Conservation (phyloP, 1,140 invertebrate genomes). For the Lycorma delicatula region DNA sequence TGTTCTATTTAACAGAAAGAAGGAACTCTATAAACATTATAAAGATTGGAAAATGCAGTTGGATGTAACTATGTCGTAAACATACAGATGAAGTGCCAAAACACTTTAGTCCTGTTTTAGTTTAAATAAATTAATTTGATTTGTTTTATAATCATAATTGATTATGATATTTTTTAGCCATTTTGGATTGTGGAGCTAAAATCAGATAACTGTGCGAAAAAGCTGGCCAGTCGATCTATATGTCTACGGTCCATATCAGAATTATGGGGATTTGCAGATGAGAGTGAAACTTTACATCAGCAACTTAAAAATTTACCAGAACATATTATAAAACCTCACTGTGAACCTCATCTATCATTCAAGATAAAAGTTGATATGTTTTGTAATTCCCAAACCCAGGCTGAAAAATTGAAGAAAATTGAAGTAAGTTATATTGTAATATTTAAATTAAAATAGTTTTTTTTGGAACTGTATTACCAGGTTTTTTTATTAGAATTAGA, state of each 20-base stretch:
- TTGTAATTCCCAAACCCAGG: conserved; percentile 69
- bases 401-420: conserved; percentile 75
- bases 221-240: conserved; percentile 66
- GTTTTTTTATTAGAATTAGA: no score
- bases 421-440: conserved; percentile 50
- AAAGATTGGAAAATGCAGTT: no score
- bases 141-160: no score
- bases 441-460: no score
- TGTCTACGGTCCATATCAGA: conserved; percentile 68
- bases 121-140: no score
- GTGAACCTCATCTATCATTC: conserved; percentile 51
- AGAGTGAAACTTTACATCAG: conserved; percentile 49
- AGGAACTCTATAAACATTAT: no score
- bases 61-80: no score
- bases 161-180: no score
- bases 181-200: conserved; percentile 70
- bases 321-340: conserved; percentile 44
- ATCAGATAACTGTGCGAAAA: conserved; percentile 47
- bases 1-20: no score
- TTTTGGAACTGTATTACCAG: no score
- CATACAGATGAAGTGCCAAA: no score
- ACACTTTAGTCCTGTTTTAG: no score
- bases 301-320: conserved; percentile 48
- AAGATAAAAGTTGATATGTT: conserved; percentile 82
- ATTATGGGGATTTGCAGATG: conserved; percentile 59